Evolutionary conservation across 2,113 vertebrate genomes (phyloP).

Genomic region (Neopipo cinnamomea): DNA sequence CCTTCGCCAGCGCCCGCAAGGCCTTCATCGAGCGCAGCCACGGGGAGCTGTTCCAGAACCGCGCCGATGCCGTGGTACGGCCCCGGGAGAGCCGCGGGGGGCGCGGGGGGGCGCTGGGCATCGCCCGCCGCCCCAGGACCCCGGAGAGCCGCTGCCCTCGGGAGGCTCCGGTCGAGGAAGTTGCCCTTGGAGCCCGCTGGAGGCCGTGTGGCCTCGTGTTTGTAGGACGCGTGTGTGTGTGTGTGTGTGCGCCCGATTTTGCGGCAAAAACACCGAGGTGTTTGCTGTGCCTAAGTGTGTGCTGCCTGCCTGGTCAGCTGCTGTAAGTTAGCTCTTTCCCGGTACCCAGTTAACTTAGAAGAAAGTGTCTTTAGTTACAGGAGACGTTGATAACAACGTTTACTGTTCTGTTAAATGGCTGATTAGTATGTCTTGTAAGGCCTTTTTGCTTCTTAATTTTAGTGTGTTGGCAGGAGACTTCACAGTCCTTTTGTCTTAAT

Average conservation of each 20-base stretch:
- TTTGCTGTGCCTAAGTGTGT: background rate
- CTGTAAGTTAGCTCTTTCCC: background rate
- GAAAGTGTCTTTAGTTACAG: accelerated
- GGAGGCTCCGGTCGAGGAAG: accelerated
- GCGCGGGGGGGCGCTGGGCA: background rate
- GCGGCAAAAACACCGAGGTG: background rate
- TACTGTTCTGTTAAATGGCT: accelerated
- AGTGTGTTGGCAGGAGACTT: background rate
- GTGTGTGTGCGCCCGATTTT: background rate
- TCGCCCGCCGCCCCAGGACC: background rate
- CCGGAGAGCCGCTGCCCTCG: background rate
- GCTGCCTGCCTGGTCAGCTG: background rate
- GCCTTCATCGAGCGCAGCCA: slow-evolving; percentile 84
- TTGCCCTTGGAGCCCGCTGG: background rate
- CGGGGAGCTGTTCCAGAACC: slow-evolving; percentile 82
- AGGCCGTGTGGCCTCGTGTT: background rate
- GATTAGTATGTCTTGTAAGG: accelerated
- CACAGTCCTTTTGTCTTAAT: accelerated
- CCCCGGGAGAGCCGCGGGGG: background rate
- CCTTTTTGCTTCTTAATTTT: background rate
- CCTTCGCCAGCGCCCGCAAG: slow-evolving; percentile 77
- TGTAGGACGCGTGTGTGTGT: background rate
- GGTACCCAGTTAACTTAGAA: background rate
- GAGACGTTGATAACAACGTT: accelerated
- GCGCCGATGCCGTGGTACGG: slow-evolving; percentile 86